A percentile compares a stretch with the other conserved stretches of the same genome.
These are phyloP conservation scores for Arizona elegans DNA, from an alignment of 2,113 vertebrate genomes.

Conservation along the genomic window DNA sequence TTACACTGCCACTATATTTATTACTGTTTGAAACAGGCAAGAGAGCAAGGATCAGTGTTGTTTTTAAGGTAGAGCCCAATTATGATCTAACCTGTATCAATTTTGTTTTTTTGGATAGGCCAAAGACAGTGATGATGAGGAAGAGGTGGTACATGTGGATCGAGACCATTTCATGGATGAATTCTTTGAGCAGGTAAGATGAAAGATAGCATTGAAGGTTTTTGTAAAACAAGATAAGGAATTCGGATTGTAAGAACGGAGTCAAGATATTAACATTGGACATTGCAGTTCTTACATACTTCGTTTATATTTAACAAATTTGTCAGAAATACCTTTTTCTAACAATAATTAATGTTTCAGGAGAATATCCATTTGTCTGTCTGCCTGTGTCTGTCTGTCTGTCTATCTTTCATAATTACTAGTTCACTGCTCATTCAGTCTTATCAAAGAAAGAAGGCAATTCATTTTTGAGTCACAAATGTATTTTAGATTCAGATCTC, in stretches of 20 bases:
- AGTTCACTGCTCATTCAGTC: background rate
- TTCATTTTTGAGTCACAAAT: background rate
- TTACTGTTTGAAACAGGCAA: background rate
- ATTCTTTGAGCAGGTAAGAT: constrained; percentile 90
- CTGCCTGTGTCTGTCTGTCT: background rate
- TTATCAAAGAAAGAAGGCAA: background rate
- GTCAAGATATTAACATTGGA: background rate
- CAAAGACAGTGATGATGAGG: constrained; percentile 94
- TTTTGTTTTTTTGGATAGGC: constrained; percentile 66
- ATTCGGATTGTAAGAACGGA: background rate
- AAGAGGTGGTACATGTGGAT: constrained; percentile 91
- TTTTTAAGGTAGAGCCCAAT: no score
- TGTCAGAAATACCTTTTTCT: background rate
- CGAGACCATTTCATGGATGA: constrained; percentile 95
- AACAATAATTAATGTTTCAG: background rate
- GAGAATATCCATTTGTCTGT: background rate
- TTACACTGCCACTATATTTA: background rate
- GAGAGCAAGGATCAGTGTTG: background rate
- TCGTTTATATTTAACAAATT: background rate
- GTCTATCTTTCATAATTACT: background rate
- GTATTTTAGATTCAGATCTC: background rate
- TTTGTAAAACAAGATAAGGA: background rate
- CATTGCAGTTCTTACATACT: background rate
- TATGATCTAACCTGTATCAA: background rate
- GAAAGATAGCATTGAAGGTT: background rate